A percentile compares a stretch with the other conserved stretches of the same genome.
Conservation (phyloP, 2,797 vertebrate species). For the Ficedula albicollis region DNA sequence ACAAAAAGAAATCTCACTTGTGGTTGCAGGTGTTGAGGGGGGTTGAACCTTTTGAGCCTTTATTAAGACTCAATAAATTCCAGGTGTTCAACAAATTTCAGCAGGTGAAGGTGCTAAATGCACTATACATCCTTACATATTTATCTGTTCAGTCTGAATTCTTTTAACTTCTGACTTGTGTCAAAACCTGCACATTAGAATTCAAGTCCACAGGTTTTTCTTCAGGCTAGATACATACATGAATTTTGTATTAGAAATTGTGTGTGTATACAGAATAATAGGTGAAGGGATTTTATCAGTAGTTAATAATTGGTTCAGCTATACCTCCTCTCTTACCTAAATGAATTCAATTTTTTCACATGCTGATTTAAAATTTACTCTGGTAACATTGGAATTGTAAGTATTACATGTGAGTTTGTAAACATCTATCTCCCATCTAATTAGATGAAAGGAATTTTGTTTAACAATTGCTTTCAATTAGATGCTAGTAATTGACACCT, state of each 20-base stretch:
- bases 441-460: not conserved
- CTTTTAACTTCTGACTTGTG: not conserved
- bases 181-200: conserved; percentile 1
- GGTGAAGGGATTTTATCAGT: not conserved
- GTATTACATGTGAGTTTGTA: not conserved
- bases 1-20: not conserved
- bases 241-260: not conserved
- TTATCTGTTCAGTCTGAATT: not conserved
- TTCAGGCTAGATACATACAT: not conserved
- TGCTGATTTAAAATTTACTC: not conserved
- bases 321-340: not conserved
- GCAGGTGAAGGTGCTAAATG: not conserved
- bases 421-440: not conserved
- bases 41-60: not conserved
- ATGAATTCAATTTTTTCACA: not conserved
- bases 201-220: not conserved
- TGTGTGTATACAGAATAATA: not conserved
- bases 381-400: not conserved
- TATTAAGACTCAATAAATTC: not conserved
- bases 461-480: not conserved
- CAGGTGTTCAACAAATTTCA: not conserved
- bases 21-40: not conserved
- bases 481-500: not conserved
- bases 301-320: not conserved
- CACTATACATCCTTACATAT: not conserved